Percentiles rank a stretch among this genome's conserved stretches.
Evolutionary conservation across 2,888 invertebrate genomes (phyloP).

Genomic region (Eumerus sabulonum): DNA sequence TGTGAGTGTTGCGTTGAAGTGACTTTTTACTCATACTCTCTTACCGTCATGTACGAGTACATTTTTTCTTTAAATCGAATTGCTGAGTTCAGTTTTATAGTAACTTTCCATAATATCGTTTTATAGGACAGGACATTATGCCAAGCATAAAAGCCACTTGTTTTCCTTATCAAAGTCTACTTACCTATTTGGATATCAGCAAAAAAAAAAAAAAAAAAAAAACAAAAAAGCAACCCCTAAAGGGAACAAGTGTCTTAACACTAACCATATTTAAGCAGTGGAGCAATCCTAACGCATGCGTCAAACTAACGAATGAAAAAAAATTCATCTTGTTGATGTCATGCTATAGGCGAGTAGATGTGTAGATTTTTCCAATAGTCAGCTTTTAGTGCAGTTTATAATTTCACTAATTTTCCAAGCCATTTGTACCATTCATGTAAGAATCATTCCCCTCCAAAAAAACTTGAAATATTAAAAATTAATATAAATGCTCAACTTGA

Average conservation of each 20-base stretch:
- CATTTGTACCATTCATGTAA: constrained; percentile 48
- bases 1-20: too few species aligned
- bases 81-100: too few species aligned
- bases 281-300: constrained; percentile 41
- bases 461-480: not conserved
- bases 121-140: too few species aligned
- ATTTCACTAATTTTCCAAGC: constrained; percentile 30
- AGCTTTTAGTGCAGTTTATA: constrained; percentile 32
- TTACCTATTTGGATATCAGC: too few species aligned
- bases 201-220: not conserved
- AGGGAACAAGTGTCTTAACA: constrained; percentile 2
- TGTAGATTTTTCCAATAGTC: constrained; percentile 44
- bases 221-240: constrained; percentile 15
- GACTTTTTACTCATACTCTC: too few species aligned
- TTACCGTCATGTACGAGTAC: too few species aligned
- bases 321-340: constrained; percentile 64
- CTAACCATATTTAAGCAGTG: not conserved
- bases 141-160: not conserved
- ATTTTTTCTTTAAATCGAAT: too few species aligned
- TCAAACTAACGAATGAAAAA: constrained; percentile 15
- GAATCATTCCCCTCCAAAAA: constrained; percentile 5
- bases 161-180: too few species aligned
- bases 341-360: constrained; percentile 45
- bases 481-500: too few species aligned
- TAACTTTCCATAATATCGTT: too few species aligned